Percentiles rank a stretch among this genome's conserved stretches.
Conservation (phyloP, 1,140 invertebrate genomes). For the Nylanderia fulva region DNA sequence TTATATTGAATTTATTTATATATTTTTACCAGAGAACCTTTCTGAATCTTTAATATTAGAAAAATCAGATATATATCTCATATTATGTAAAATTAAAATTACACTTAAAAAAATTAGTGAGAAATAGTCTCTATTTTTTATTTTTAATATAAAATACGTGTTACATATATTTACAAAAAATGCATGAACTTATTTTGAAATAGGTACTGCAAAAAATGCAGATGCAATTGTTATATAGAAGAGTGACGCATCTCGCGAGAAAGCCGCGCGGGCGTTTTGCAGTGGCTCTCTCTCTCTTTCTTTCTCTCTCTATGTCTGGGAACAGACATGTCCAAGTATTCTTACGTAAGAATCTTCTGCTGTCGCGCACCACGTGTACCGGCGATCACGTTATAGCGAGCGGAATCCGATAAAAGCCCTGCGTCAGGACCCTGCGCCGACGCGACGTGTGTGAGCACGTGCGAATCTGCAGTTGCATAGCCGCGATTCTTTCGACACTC, state of each 20-base stretch:
- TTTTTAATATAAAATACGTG: no score
- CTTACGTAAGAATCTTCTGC: conserved; percentile 51
- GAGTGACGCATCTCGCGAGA: not conserved
- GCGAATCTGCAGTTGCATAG: conserved; percentile 32
- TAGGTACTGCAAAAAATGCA: not conserved
- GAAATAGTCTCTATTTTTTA: no score
- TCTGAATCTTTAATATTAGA: not conserved
- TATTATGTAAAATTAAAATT: not conserved
- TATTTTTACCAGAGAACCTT: not conserved
- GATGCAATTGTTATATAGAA: not conserved
- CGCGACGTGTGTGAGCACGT: conserved; percentile 40
- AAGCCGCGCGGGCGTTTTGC: not conserved
- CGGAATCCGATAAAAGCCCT: conserved; percentile 11
- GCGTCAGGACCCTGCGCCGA: conserved; percentile 3
- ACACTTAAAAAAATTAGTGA: no score
- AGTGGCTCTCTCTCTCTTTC: not conserved
- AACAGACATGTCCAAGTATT: conserved; percentile 7
- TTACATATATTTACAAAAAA: not conserved
- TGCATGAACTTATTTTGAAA: not conserved
- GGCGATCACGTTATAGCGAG: conserved; percentile 60
- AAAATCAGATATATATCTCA: not conserved
- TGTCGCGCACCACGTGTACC: conserved; percentile 62
- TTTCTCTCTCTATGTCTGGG: no score
- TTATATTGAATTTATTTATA: no score
- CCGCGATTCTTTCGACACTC: conserved; percentile 4